Base-by-base conservation (phyloP, 2,888 invertebrate species). In the Tridacna gigas region DNA sequence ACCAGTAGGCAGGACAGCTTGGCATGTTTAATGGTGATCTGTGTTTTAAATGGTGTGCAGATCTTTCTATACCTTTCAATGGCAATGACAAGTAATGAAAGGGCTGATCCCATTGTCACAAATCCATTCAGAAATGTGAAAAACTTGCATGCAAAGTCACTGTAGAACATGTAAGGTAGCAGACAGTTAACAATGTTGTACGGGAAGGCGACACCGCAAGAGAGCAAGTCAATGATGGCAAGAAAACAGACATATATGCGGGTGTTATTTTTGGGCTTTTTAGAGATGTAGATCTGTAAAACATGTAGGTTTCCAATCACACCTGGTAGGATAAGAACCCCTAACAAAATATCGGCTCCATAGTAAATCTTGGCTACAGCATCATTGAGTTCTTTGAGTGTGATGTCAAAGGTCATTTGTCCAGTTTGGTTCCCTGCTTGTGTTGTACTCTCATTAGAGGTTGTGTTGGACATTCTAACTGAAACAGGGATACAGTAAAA, bases 21-120 rank as follows among this genome's bases (percentile, higher is more conserved):
- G 47, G 71, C 71, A 26, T 71, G 51, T 37, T 51, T 51, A 11
- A 71, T 71, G 18, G 71, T 71, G 22, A 71, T 26, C 26, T 71
- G 71, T 26, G 71, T 71, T 25, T 71, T 71, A 51, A 71, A 71
- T 22, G 71, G 71, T 26, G 71, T 71, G 18, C 71, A 71, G 51
- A 71, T 71, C 47, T 71, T 71, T 51, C 71, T n/a, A 26, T 71
- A 71, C 13, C 71, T 20, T 51, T 71, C 71, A 7, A 71, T 25
- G 2, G 71, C 71, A 26, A 71, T 71, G 1, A 71, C 71, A 25
- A 71, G 48, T 5, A 71, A 51, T 13, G 71, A 45, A 0, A 71
- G 22, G 0, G 71, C 71, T 51, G 71, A 48, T 22, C 25, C 71
- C 3, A 71, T 45, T 2, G 26, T 71, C 4, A 47, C 51, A 26